Evolutionary conservation across 2,888 invertebrate species (phyloP).

Genomic region (Branchellion lobata): DNA sequence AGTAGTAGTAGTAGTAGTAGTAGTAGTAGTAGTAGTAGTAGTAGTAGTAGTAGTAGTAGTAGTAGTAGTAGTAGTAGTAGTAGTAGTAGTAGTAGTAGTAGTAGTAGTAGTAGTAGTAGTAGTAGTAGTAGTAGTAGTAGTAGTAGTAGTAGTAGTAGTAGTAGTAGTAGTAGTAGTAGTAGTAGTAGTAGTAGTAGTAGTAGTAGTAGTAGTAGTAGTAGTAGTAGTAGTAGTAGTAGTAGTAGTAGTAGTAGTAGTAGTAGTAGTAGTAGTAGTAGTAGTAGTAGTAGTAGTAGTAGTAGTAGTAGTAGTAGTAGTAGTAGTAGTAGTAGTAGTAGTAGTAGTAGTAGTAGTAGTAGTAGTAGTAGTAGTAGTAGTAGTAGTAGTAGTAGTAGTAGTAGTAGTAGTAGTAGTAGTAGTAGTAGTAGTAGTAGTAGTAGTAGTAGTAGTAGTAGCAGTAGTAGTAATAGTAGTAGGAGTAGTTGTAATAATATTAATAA

Average conservation of each 20-base stretch:
- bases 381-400: conserved; percentile 42
- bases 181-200: conserved; percentile 17
- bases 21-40: conserved; percentile 5
- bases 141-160: conserved; percentile 9
- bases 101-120: not conserved
- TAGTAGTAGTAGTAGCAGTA: conserved; percentile 46
- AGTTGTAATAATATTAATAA: too few species aligned
- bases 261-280: conserved; percentile 24
- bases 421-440: conserved; percentile 58
- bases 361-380: conserved; percentile 37
- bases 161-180: conserved; percentile 8
- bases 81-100: conserved; percentile 9
- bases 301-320: conserved; percentile 36
- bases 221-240: conserved; percentile 2
- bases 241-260: conserved; percentile 31
- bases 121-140: conserved; percentile 6
- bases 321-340: conserved; percentile 27
- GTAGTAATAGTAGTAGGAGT: too few species aligned
- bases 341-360: conserved; percentile 37
- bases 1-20: conserved; percentile 2
- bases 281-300: conserved; percentile 38
- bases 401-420: conserved; percentile 19
- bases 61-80: conserved; percentile 6
- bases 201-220: conserved; percentile 8
- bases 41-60: conserved; percentile 6